These are phyloP conservation scores for Epinephelus lanceolatus DNA, from an alignment of 2,113 vertebrate genomes.

Conservation along the genomic window DNA sequence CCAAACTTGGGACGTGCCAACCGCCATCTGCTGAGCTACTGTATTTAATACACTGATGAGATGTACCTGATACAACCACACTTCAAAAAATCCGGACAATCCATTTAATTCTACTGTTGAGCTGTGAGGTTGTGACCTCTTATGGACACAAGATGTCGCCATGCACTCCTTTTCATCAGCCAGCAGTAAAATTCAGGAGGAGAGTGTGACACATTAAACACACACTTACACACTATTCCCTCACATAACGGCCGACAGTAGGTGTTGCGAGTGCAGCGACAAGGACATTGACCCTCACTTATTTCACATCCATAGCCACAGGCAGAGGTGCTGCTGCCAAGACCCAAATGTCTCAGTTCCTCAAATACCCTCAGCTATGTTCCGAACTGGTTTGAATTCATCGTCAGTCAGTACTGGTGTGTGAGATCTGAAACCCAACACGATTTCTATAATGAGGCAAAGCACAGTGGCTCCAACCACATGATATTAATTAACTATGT, in stretches of 20 bases:
- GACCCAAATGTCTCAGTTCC: neutral
- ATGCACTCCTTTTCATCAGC: neutral
- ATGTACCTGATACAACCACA: too few species aligned
- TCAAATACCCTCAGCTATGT: neutral
- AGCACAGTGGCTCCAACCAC: neutral
- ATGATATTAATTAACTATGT: too few species aligned
- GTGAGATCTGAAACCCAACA: neutral
- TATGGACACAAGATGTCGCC: neutral
- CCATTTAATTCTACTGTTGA: too few species aligned
- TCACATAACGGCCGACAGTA: neutral
- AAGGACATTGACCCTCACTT: neutral
- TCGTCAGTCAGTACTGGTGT: neutral
- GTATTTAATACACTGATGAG: too few species aligned
- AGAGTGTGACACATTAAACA: neutral
- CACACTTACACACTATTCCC: neutral
- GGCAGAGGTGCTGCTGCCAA: neutral
- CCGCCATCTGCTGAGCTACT: too few species aligned
- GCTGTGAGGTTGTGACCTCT: neutral
- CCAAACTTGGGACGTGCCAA: too few species aligned
- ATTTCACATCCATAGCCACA: neutral
- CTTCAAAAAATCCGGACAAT: too few species aligned
- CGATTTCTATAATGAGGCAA: neutral
- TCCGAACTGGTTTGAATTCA: too few species aligned
- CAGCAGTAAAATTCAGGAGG: neutral
- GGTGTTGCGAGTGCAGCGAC: neutral